A percentile compares a stretch with the other conserved stretches of the same genome.
Evolutionary conservation across 2,797 vertebrate genomes (phyloP).

Genomic region (Diplodus puntazzo): DNA sequence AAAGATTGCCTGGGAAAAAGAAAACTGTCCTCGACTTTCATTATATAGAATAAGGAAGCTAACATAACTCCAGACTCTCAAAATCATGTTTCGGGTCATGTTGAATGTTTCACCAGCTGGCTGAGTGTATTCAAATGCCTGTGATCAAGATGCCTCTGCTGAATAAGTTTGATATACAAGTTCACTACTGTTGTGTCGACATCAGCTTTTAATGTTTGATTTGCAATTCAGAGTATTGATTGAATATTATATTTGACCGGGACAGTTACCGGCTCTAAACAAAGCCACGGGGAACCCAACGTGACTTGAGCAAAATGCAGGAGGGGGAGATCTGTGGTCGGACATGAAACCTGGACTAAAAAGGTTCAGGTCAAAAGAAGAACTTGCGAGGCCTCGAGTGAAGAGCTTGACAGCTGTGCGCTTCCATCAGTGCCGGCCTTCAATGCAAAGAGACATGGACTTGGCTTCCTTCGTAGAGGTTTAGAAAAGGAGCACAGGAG

Average conservation of each 20-base stretch:
- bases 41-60: neutral
- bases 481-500: conserved; percentile 26
- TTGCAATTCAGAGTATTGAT: conserved; percentile 5
- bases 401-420: conserved; percentile 45
- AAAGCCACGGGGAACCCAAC: conserved; percentile 6
- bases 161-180: neutral
- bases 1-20: neutral
- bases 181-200: neutral
- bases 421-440: conserved; percentile 37
- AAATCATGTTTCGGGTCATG: neutral
- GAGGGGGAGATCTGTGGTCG: conserved; percentile 7
- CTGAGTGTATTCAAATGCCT: neutral
- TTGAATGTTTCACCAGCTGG: neutral
- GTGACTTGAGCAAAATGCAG: conserved; percentile 37
- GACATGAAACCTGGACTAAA: conserved; percentile 38
- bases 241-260: conserved; percentile 10
- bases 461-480: conserved; percentile 47
- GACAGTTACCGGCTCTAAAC: conserved; percentile 22
- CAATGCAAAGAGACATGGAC: conserved; percentile 38
- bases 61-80: neutral
- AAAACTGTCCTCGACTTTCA: neutral
- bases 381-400: conserved; percentile 35
- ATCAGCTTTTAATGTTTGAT: conserved; percentile 4
- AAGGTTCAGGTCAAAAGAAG: conserved; percentile 44
- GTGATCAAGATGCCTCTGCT: neutral